Base-by-base conservation (phyloP, 2,113 vertebrate genomes). In the Sylvietta virens region DNA sequence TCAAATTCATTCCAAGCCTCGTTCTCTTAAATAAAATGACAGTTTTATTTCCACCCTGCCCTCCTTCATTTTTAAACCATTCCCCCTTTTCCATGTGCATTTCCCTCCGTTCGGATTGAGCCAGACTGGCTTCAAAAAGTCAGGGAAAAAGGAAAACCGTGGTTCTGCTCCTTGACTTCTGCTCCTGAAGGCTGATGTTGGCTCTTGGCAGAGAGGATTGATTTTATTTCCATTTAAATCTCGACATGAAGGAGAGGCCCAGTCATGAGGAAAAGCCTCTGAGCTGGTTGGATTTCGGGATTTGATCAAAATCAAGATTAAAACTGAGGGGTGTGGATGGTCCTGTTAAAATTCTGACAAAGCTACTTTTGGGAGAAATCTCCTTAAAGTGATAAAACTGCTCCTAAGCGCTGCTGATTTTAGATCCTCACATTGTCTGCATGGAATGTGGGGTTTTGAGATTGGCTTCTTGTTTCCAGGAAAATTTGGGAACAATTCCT, bases 401-500 rank as follows among this genome's bases (percentile, higher is more conserved):
- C 57, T 74, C 39, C 24, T 4, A 7, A 53, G 45, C 10, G 16
- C 23, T 27, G 48, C 74, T 54, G 47, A 21, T 53, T 5, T 16
- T 7, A 11, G 35, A 31, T n/a, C n/a, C 77, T 67, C 39, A 2
- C 1, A 5, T 5, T 31, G 13, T 5, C 24, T 13, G 13, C 24
- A 15, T 6, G n/a, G 21, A 48, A 6, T 1, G 20, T 28, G 33
- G 51, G 4, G 4, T 21, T 64, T 39, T 66, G 15, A 22, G 39
- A 10, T 27, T 44, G 66, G 33, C 6, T 73, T 27, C 42, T n/a
- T 40, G 56, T 50, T 70, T 28, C 31, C 15, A 73, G 81, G 28
- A 15, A 37, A 16, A 3, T 0, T 0, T 40, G 40, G 48, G 48
- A 78, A 35, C 7, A 11, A 0, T 33, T 57, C 64, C 47, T 44